These are phyloP conservation scores for Narcine bancroftii DNA, from an alignment of 2,113 vertebrate species.

Conservation along the genomic window DNA sequence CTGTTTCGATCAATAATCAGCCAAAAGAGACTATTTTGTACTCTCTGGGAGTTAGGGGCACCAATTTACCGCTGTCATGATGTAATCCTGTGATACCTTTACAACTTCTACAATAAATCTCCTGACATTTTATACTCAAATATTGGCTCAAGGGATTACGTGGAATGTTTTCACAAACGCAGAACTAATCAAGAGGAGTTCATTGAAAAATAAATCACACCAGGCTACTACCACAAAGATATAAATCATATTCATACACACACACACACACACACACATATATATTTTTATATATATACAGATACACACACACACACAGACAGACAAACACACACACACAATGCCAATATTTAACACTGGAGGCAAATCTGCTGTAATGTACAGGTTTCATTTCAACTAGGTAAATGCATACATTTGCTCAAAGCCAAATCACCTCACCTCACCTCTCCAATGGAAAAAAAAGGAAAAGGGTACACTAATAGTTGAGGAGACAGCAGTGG, in stretches of 20 bases:
- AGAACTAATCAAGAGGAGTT: slow-evolving; percentile 18
- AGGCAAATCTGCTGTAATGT: not conserved
- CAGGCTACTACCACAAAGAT: not conserved
- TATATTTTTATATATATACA: too few relatives aligned
- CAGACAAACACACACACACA: too few relatives aligned
- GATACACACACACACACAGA: too few relatives aligned
- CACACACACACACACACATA: too few relatives aligned
- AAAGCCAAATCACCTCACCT: not conserved
- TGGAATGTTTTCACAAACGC: slow-evolving; percentile 28
- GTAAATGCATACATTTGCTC: not conserved
- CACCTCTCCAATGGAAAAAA: not conserved
- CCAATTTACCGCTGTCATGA: slow-evolving; percentile 19
- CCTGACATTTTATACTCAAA: slow-evolving; percentile 16
- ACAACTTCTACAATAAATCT: slow-evolving; percentile 30
- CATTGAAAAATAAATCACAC: slow-evolving; percentile 32
- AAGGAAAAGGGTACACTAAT: not conserved
- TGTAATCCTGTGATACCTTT: slow-evolving; percentile 28
- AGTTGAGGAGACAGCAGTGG: not conserved
- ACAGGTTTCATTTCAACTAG: not conserved
- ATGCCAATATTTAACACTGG: not conserved
- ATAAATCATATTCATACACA: too few relatives aligned
- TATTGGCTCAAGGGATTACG: slow-evolving; percentile 6
- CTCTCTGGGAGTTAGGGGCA: slow-evolving; percentile 12
- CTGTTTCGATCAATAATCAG: not conserved
- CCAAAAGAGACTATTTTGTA: slow-evolving; percentile 10